Conservation (phyloP, 2,888 invertebrate genomes). For the Spodoptera picta region DNA sequence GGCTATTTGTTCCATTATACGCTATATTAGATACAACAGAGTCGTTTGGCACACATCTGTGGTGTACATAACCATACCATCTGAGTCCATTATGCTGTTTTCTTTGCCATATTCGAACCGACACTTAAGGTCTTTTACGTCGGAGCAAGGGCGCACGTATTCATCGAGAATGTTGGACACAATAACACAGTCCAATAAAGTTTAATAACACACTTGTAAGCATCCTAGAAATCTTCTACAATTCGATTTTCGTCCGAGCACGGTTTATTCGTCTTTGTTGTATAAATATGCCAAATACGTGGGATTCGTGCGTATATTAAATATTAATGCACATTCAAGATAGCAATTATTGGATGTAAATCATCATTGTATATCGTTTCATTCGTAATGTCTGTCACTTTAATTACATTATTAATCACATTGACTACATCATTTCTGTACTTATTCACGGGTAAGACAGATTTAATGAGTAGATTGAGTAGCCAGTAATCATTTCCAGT, state of each 20-base stretch:
- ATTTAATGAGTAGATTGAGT: neutral
- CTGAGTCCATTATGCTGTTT: conserved; percentile 56
- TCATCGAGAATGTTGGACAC: conserved; percentile 10
- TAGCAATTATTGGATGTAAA: conserved; percentile 14
- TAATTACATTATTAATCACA: conserved; percentile 13
- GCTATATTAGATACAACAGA: conserved; percentile 26
- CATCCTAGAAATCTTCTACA: conserved; percentile 6
- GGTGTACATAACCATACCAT: conserved; percentile 48
- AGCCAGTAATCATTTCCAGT: neutral
- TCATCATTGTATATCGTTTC: conserved; percentile 7
- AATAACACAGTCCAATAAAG: conserved; percentile 1
- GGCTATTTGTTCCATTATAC: conserved; percentile 26
- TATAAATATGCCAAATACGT: conserved; percentile 25
- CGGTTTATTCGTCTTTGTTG: conserved; percentile 4
- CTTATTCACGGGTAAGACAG: too few species aligned
- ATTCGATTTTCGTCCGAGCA: conserved; percentile 12
- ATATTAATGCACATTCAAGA: conserved; percentile 19
- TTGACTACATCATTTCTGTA: conserved; percentile 1
- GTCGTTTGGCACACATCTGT: conserved; percentile 47
- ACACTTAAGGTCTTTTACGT: conserved; percentile 66
- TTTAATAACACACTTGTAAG: neutral
- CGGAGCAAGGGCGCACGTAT: conserved; percentile 59
- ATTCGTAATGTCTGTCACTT: conserved; percentile 1
- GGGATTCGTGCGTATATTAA: conserved; percentile 19
- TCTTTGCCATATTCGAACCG: conserved; percentile 67